Evolutionary conservation across 2,113 vertebrate species (phyloP).

Genomic region (Naja naja): DNA sequence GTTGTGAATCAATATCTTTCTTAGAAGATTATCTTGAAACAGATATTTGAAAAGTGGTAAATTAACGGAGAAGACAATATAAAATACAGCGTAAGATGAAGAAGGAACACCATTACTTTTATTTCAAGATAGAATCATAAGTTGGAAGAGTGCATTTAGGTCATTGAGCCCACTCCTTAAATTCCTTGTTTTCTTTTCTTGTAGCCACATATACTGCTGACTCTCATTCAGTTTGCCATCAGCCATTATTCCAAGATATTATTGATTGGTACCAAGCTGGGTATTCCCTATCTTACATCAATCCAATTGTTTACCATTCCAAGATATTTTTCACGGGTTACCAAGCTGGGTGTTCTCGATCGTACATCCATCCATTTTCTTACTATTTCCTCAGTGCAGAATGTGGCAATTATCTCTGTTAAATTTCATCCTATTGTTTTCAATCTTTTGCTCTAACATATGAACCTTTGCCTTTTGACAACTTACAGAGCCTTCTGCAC

Average conservation of each 20-base stretch:
- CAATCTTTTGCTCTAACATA: background rate
- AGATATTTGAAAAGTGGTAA: background rate
- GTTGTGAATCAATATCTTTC: slow-evolving; percentile 17
- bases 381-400: background rate
- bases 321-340: background rate
- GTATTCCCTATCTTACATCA: background rate
- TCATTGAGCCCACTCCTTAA: background rate
- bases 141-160: background rate
- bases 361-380: background rate
- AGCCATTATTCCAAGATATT: background rate
- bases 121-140: background rate
- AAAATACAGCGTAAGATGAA: background rate
- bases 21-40: slow-evolving; percentile 30
- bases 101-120: background rate
- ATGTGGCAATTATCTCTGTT: background rate
- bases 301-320: background rate
- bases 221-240: background rate
- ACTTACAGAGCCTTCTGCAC: background rate
- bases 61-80: background rate
- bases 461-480: background rate
- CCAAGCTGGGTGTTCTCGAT: background rate
- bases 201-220: background rate
- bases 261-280: background rate
- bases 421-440: background rate
- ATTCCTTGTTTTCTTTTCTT: background rate